Evolutionary conservation across 2,113 vertebrate species (phyloP).

Genomic region (Spheniscus mendiculus): DNA sequence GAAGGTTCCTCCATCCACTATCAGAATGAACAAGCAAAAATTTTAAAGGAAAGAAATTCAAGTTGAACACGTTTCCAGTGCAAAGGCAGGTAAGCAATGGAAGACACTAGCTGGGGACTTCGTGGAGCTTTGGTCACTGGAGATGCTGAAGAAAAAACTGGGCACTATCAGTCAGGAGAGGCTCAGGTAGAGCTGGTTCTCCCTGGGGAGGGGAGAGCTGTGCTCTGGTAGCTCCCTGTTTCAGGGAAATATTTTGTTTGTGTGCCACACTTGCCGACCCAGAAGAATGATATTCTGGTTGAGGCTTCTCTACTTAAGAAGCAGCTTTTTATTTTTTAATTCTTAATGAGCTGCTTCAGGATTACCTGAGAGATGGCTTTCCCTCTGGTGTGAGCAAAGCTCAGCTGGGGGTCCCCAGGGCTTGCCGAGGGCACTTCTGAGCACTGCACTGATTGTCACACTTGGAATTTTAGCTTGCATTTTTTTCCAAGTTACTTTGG

Average conservation of each 20-base stretch:
- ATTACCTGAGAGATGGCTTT: not conserved
- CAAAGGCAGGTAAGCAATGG: not conserved
- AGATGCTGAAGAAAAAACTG: not conserved
- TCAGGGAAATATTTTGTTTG: not conserved
- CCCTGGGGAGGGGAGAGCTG: not conserved
- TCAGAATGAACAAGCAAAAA: not conserved
- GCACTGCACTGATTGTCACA: not conserved
- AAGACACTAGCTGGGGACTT: not conserved
- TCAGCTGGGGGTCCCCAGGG: not conserved
- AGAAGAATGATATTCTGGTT: not conserved
- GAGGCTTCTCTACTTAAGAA: not conserved
- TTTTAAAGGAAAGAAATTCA: not conserved
- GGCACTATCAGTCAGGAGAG: not conserved
- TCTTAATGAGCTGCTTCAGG: not conserved
- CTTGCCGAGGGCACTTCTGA: not conserved
- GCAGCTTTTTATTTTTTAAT: not conserved
- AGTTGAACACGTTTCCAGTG: accelerated
- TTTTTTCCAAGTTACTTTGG: not conserved
- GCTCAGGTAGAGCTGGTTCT: not conserved
- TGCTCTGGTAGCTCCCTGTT: not conserved
- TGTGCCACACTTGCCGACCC: not conserved
- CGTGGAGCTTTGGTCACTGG: not conserved
- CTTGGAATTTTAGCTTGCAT: not conserved
- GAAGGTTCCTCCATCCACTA: not conserved
- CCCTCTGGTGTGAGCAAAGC: not conserved